Base-by-base conservation (phyloP, 2,797 vertebrate species). In the Nyctibius grandis region DNA sequence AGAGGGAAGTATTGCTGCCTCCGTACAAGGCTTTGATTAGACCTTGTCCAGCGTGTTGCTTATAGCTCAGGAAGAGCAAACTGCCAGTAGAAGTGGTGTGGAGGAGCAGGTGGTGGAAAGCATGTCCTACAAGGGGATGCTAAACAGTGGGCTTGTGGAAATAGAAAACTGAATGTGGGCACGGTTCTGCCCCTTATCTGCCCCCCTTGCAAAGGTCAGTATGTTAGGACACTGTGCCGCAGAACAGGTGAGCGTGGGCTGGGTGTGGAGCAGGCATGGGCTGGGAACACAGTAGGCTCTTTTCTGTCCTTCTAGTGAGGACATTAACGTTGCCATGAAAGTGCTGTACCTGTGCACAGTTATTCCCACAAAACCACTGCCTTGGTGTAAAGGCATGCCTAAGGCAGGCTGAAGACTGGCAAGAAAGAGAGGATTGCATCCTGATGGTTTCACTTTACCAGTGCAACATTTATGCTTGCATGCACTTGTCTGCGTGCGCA, bases 1-100 rank as follows among this genome's bases (percentile, higher is more conserved):
- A 80, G 21, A 67, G 47, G 44, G 75, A 93, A 63, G 87, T 50
- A 16, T 3, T 44, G 54, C 51, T 67, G 34, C 70, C 36, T 86
- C 38, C 2, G 0, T 29, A 21, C 0, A 0, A 78, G 26, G 21
- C 34, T 78, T 69, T 61, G 70, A 29, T 59, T 36, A 73, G 56
- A 74, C 26, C 59, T 94, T 25, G 17, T 65, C 70, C 74, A 61
- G 38, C 7, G 22, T 3, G 2, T 56, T 65, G 23, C 42, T 84
- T 53, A n/a, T 2, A 87, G 29, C 50, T 54, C 5, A 3, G 59
- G 68, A 74, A 82, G 42, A 78, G 38, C 38, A 38, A 75, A 44
- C 31, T 75, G 28, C 40, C 76, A 28, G 15, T 11, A 56, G 61
- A 75, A 51, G 40, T 17, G 26, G n/a, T 36, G 33, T 69, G 63